These are phyloP conservation scores for Ceratitis capitata DNA, from an alignment of 1,140 invertebrate species.

Conservation along the genomic window DNA sequence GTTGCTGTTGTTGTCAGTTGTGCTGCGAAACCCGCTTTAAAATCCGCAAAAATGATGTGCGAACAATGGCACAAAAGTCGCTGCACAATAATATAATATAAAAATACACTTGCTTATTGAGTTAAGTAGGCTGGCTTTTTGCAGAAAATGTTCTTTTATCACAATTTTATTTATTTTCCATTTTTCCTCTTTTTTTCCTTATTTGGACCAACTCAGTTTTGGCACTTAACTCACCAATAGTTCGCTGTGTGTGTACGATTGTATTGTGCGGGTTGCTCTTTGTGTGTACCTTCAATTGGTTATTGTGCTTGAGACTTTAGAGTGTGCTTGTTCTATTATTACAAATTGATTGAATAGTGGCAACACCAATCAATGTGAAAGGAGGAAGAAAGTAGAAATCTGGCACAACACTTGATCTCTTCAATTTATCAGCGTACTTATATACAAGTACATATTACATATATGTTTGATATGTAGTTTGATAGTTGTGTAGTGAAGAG, in stretches of 20 bases:
- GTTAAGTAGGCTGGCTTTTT: background rate
- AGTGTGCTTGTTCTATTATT: slow-evolving; percentile 1
- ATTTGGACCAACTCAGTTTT: too few species aligned
- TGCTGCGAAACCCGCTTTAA: background rate
- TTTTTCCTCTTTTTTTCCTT: background rate
- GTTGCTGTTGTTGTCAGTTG: background rate
- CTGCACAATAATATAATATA: too few species aligned
- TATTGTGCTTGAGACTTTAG: background rate
- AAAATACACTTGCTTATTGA: background rate
- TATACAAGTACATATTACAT: too few species aligned
- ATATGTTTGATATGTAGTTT: too few species aligned
- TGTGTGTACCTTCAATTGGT: background rate
- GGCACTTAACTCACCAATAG: background rate
- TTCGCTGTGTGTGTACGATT: too few species aligned
- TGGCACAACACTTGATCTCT: background rate
- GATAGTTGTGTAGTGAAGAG: too few species aligned
- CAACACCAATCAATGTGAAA: background rate
- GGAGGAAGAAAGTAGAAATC: background rate
- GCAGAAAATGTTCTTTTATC: background rate
- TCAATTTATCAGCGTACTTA: too few species aligned
- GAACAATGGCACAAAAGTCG: background rate
- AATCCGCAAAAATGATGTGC: slow-evolving; percentile 3
- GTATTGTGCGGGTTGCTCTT: too few species aligned
- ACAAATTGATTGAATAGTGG: slow-evolving; percentile 18
- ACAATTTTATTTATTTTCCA: background rate